These are phyloP conservation scores for Cerastoderma edule DNA, from an alignment of 2,888 invertebrate species.

Conservation along the genomic window DNA sequence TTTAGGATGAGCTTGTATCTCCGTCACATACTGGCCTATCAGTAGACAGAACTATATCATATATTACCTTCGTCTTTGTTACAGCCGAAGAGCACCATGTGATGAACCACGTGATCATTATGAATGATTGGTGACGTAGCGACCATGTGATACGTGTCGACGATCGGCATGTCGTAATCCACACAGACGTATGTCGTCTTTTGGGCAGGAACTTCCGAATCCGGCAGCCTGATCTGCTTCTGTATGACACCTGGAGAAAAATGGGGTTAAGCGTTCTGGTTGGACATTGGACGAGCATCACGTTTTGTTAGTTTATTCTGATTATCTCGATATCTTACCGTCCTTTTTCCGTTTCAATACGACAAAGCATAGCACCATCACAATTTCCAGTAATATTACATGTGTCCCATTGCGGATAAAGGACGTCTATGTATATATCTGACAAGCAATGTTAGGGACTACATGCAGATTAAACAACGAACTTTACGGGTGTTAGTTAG, in stretches of 20 bases:
- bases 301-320: not conserved
- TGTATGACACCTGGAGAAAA: conserved; percentile 35
- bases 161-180: conserved; percentile 46
- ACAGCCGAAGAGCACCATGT: conserved; percentile 45
- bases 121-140: conserved; percentile 53
- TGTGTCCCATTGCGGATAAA: not conserved
- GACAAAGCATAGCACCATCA: not conserved
- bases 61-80: not conserved
- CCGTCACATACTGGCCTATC: not conserved
- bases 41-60: not conserved
- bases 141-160: conserved; percentile 54
- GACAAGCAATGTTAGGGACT: no score
- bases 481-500: no score
- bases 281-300: no score
- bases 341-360: not conserved
- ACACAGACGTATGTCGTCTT: conserved; percentile 60
- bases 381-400: not conserved
- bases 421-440: not conserved
- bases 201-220: conserved; percentile 38
- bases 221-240: conserved; percentile 37
- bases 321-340: not conserved
- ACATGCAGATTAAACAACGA: no score
- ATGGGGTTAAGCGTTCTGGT: no score
- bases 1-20: not conserved
- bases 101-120: conserved; percentile 57